These are phyloP conservation scores for Scatophagus argus DNA, from an alignment of 2,113 vertebrate genomes.

Conservation along the genomic window DNA sequence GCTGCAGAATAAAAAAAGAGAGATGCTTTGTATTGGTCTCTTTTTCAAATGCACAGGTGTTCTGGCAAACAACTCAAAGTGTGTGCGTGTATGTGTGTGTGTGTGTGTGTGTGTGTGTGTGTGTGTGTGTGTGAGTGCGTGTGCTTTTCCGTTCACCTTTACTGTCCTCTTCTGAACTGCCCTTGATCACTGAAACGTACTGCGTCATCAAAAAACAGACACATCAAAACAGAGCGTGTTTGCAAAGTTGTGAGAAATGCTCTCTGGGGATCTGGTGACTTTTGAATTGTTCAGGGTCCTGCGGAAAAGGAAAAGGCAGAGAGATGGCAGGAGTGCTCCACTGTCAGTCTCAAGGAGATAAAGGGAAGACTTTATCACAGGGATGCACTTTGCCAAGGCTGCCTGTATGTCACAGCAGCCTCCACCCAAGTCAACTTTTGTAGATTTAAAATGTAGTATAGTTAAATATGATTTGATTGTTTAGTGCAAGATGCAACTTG, in stretches of 20 bases:
- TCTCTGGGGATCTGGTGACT: conserved; percentile 77
- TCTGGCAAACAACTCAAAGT: conserved; percentile 77
- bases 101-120: conserved; percentile 30
- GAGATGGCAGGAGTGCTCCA: conserved; percentile 55
- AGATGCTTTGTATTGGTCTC: conserved; percentile 70
- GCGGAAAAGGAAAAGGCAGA: conserved; percentile 46
- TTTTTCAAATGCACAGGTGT: conserved; percentile 80
- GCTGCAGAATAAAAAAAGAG: conserved; percentile 72
- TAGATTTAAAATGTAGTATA: conserved; percentile 10
- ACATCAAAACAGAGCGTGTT: conserved; percentile 77
- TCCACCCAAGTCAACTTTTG: conserved; percentile 25
- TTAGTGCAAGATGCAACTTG: not conserved
- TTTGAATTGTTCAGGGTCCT: conserved; percentile 65
- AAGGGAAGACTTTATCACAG: conserved; percentile 63
- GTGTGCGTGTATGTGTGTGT: conserved; percentile 33
- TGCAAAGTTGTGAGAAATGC: conserved; percentile 80
- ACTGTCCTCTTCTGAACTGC: conserved; percentile 75
- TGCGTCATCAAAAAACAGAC: conserved; percentile 80
- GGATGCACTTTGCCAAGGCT: conserved; percentile 25
- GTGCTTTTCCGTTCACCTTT: conserved; percentile 73
- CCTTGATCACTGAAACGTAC: conserved; percentile 79
- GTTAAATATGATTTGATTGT: conserved; percentile 7
- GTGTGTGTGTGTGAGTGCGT: conserved; percentile 25
- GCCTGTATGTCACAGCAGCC: conserved; percentile 23
- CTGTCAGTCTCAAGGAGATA: conserved; percentile 64